These are phyloP conservation scores for Okamejei kenojei DNA, from an alignment of 2,797 vertebrate genomes.

Conservation along the genomic window DNA sequence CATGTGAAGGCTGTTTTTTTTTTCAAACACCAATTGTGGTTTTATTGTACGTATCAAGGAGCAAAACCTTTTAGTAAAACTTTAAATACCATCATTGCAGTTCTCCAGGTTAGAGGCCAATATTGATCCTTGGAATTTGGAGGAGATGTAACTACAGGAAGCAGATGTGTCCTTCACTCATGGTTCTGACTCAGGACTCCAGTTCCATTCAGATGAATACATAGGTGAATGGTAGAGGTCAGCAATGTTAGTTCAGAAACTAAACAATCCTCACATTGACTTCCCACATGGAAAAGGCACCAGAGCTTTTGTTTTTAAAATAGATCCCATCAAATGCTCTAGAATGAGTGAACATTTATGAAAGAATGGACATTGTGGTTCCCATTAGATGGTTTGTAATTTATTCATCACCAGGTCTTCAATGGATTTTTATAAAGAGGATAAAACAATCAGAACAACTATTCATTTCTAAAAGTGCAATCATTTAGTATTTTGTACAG, in stretches of 20 bases:
- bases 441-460: not conserved
- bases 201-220: not conserved
- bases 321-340: not conserved
- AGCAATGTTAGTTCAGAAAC: not conserved
- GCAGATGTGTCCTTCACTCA: not conserved
- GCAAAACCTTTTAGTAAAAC: not conserved
- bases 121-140: not conserved
- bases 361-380: not conserved
- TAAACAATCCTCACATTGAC: not conserved
- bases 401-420: not conserved
- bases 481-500: not conserved
- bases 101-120: not conserved
- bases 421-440: not conserved
- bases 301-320: not conserved
- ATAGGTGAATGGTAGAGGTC: not conserved
- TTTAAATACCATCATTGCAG: not conserved
- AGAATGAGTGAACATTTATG: not conserved
- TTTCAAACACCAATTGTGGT: not conserved
- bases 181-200: not conserved
- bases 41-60: not conserved
- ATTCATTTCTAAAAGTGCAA: not conserved
- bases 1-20: not conserved
- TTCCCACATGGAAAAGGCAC: not conserved
- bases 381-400: not conserved
- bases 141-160: not conserved